Base-by-base conservation (phyloP, 53 echinoderm and acorn worm species). In the Antedon mediterranea region DNA sequence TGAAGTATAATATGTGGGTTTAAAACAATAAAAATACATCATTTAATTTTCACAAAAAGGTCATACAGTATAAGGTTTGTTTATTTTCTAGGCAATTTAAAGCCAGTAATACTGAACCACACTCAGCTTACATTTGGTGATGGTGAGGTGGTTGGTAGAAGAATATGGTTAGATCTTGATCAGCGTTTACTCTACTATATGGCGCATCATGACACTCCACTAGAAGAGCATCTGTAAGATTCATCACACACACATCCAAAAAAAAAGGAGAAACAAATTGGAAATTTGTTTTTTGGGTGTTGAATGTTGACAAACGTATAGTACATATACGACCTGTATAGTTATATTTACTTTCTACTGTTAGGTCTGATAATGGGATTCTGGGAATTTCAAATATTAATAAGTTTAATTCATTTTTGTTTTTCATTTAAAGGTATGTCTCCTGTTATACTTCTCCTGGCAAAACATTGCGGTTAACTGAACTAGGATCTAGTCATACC, bases 171-270 rank as follows among this genome's bases (percentile, higher is more conserved):
- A 29, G 90, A 93, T 81, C 90, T 88, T 76, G 79, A 71, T 34
- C 86, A 76, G 71, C 79, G 90, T 79, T 72, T 98, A 85, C 88
- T 98, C 11, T 98, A 83, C 81, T 98, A 98, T 81, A 87, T 86
- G 80, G 98, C 85, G 14, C 83, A 92, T 30, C 98, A 98, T 73
- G 92, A 98, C 72, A 98, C 88, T 26, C 98, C 98, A 32, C 76
- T 98, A 15, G 98, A 98, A 74, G 98, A 98, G 85, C 98, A 98
- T 84, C 43, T 98, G 98, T 98, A 86, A 98, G 98, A 71, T 29
- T 78, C 43, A 14, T 6, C 28, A 3, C 27, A 30, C 30, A n/a
- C n/a, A n/a, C n/a, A n/a, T n/a, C n/a, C n/a, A n/a, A n/a, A n/a
- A n/a, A n/a, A n/a, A n/a, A n/a, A n/a, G n/a, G n/a, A n/a, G n/a